Percentiles rank a stretch among this genome's conserved stretches.
Conservation (phyloP, 2,113 vertebrate species). For the Tachycineta bicolor region DNA sequence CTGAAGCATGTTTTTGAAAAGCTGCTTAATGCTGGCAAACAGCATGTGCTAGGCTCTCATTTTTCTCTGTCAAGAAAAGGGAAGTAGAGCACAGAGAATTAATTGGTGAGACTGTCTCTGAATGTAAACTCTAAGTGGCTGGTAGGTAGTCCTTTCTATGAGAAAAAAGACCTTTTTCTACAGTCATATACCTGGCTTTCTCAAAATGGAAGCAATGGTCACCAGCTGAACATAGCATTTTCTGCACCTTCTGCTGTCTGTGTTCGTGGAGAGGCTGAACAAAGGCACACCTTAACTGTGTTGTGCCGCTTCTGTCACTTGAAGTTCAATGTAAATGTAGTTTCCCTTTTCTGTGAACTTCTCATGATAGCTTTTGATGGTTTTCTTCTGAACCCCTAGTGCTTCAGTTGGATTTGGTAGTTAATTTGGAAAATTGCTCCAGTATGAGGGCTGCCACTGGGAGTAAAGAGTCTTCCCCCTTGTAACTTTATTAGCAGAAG, state of each 20-base stretch:
- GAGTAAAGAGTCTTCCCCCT: neutral
- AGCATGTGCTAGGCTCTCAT: neutral
- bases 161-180: neutral
- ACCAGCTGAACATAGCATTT: neutral
- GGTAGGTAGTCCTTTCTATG: neutral
- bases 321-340: neutral
- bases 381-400: neutral
- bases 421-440: neutral
- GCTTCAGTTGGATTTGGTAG: neutral
- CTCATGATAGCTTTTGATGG: neutral
- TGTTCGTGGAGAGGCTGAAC: neutral
- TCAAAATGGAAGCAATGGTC: neutral
- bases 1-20: neutral
- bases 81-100: constrained; percentile 4
- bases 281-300: neutral
- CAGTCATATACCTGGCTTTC: neutral
- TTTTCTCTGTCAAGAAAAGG: constrained; percentile 16
- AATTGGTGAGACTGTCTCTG: neutral
- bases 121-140: neutral
- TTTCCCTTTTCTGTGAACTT: neutral
- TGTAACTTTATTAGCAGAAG: neutral
- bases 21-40: constrained; percentile 1
- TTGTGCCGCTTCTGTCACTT: neutral
- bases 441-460: neutral
- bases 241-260: neutral